Conservation (phyloP, 2,797 vertebrate species). For the Micromesistius poutassou region DNA sequence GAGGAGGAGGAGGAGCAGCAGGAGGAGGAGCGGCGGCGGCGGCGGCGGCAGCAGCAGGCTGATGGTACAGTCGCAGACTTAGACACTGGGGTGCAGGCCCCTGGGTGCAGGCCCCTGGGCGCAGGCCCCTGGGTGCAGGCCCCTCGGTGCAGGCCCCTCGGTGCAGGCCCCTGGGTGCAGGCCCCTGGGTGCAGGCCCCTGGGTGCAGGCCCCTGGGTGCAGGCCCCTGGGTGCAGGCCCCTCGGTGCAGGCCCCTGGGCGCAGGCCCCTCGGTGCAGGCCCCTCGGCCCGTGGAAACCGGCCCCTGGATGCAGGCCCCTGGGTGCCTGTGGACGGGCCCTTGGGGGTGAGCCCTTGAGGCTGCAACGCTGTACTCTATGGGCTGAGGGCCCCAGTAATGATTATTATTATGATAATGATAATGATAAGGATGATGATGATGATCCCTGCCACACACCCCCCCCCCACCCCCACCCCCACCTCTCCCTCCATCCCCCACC, state of each 20-base stretch:
- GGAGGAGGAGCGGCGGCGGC: no score
- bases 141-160: constrained; percentile 68
- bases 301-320: constrained; percentile 69
- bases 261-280: constrained; percentile 60
- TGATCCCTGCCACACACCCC: background rate
- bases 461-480: constrained; percentile 38
- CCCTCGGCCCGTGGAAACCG: no score
- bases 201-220: no score
- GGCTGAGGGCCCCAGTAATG: constrained; percentile 63
- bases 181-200: no score
- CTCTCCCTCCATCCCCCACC: constrained; percentile 39
- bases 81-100: constrained; percentile 80
- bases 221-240: no score
- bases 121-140: constrained; percentile 51
- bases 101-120: constrained; percentile 31
- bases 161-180: constrained; percentile 1
- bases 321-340: constrained; percentile 5
- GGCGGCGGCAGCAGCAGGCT: constrained; percentile 67
- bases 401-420: background rate
- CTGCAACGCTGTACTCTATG: background rate
- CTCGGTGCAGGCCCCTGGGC: no score
- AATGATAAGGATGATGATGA: background rate
- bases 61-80: constrained; percentile 99
- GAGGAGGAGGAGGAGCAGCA: constrained; percentile 26
- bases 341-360: background rate